Evolutionary conservation across 2,888 invertebrate genomes (phyloP).

Genomic region (Cepaea hortensis): DNA sequence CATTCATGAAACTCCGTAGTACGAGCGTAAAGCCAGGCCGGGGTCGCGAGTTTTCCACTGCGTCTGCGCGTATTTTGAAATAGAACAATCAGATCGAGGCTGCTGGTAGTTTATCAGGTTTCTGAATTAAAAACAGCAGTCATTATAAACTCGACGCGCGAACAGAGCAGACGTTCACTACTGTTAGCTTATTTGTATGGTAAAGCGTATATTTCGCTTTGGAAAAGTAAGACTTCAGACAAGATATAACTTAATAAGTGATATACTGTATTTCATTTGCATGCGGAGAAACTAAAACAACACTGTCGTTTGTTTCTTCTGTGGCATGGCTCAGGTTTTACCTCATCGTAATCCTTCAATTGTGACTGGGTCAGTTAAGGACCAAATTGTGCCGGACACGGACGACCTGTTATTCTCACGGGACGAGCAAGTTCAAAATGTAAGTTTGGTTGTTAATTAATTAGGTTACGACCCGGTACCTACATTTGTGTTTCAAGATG

Average conservation of each 20-base stretch:
- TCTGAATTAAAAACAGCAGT: slow-evolving; percentile 6
- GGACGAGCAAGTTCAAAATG: slow-evolving; percentile 49
- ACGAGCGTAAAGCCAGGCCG: neutral
- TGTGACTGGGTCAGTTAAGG: slow-evolving; percentile 56
- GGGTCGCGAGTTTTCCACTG: neutral
- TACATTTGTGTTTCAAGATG: neutral
- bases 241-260: no score
- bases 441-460: slow-evolving; percentile 20
- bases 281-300: neutral
- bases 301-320: neutral
- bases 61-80: slow-evolving; percentile 20
- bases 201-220: no score
- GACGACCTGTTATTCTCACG: slow-evolving; percentile 68
- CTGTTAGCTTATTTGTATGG: no score
- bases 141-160: slow-evolving; percentile 34
- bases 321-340: slow-evolving; percentile 67
- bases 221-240: no score
- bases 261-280: neutral
- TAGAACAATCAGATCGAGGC: slow-evolving; percentile 24
- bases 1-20: slow-evolving; percentile 28
- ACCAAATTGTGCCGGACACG: slow-evolving; percentile 73
- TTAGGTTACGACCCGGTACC: neutral
- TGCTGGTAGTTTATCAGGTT: slow-evolving; percentile 3
- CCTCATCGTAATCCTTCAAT: slow-evolving; percentile 22
- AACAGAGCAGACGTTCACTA: neutral